A percentile compares a stretch with the other conserved stretches of the same genome.
These are phyloP conservation scores for Drosophila biarmipes DNA, from an alignment of 1,140 invertebrate genomes.

Conservation along the genomic window DNA sequence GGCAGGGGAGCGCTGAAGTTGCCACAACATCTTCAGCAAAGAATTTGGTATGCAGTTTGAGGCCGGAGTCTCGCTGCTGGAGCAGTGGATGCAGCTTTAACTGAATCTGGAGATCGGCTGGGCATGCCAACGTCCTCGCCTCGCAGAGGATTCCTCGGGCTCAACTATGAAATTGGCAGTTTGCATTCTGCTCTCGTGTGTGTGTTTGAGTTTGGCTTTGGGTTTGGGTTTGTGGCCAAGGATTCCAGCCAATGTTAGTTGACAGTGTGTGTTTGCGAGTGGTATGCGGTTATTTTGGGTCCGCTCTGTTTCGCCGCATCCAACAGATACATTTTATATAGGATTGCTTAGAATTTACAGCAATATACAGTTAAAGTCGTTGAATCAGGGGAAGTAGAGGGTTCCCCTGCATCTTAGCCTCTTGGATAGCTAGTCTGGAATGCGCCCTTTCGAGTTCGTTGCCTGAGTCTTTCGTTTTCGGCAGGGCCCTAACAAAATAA, in stretches of 20 bases:
- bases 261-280: slow-evolving; percentile 51
- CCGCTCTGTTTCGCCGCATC: slow-evolving; percentile 37
- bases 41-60: slow-evolving; percentile 80
- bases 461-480: slow-evolving; percentile 66
- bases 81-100: slow-evolving; percentile 2
- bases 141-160: slow-evolving; percentile 39
- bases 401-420: background rate
- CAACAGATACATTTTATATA: no score
- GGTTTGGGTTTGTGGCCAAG: slow-evolving; percentile 50
- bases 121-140: slow-evolving; percentile 67
- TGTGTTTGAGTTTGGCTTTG: slow-evolving; percentile 26
- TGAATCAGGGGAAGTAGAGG: no score
- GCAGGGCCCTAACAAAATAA: slow-evolving; percentile 3
- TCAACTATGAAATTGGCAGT: slow-evolving; percentile 78
- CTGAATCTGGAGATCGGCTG: slow-evolving; percentile 34
- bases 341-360: no score
- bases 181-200: slow-evolving; percentile 64
- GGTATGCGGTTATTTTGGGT: slow-evolving; percentile 57
- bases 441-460: slow-evolving; percentile 52
- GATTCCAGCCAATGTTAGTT: slow-evolving; percentile 57
- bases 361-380: no score
- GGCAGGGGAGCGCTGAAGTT: slow-evolving; percentile 47
- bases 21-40: slow-evolving; percentile 77
- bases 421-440: slow-evolving; percentile 38
- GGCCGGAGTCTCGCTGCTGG: slow-evolving; percentile 34